Base-by-base conservation (phyloP, 2,113 vertebrate species). In the Gnathonemus longibarbis region DNA sequence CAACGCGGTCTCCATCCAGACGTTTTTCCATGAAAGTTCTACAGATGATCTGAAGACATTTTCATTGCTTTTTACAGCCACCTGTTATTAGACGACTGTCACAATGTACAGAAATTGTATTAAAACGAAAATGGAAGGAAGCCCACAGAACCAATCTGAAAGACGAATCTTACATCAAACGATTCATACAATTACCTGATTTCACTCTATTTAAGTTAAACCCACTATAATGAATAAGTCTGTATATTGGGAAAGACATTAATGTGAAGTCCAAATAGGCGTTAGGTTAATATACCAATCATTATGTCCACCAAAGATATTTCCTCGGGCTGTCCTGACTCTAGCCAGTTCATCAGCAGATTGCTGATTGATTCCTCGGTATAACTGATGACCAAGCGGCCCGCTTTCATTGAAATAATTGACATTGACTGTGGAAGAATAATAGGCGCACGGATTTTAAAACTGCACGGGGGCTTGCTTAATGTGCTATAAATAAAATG, bases 261-360 rank as follows among this genome's bases (percentile, higher is more conserved):
- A 70, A 93, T 91, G 35, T 88, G 52, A 10, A 15, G 35, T 83
- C 88, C 86, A 91, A 90, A 91, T 90, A 90, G 89, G 90, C 89
- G 89, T 84, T 39, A 84, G 53, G 88, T 90, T 52, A 19, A 39
- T 77, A 77, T 39, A 17, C 31, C 31, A 53, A 46, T 88, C 66
- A 53, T 80, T 87, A 27, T 87, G 62, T 58, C 19, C 46, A 70
- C 39, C 46, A 42, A 62, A 15, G 35, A 48, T 46, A 42, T 89
- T 58, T 88, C 45, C 19, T 50, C 53, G 27, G 87, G 31, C 50
- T 52, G 17, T 15, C 7, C 15, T 39, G 88, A 88, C 84, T 87
- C 24, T 52, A 89, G 62, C 42, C 84, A 77, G 39, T 74, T 87
- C 24, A 89, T 42, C 27, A 52, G 83, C 48, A 42, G 74, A 80